Conservation (phyloP, 2,113 vertebrate species). For the Pantherophis guttatus region DNA sequence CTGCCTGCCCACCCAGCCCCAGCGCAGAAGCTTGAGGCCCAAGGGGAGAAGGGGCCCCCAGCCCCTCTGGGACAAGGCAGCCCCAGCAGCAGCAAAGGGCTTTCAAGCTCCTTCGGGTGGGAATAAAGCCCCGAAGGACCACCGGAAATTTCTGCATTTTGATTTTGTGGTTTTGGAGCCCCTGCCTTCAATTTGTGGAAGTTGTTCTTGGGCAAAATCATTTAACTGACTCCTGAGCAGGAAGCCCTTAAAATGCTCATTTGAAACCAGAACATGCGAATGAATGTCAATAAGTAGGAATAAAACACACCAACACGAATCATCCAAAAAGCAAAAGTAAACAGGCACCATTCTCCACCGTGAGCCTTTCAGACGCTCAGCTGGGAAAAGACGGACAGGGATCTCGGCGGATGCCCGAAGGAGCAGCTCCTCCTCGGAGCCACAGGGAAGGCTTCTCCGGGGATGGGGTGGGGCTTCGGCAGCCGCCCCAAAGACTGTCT, state of each 20-base stretch:
- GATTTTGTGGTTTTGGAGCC: neutral
- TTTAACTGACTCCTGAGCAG: conserved; percentile 25
- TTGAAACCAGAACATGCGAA: neutral
- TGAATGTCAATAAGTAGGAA: neutral
- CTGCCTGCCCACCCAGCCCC: conserved; percentile 37
- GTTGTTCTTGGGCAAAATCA: neutral
- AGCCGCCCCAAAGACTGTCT: neutral
- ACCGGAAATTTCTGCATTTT: conserved; percentile 31
- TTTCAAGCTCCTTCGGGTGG: too few relatives aligned
- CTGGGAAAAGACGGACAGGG: conserved; percentile 32
- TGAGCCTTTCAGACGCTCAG: conserved; percentile 31
- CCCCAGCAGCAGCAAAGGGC: too few relatives aligned
- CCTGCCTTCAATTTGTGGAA: neutral
- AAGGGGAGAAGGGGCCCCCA: accelerated
- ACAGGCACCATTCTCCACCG: neutral
- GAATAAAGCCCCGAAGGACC: neutral
- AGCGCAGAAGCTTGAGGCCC: neutral
- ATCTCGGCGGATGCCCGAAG: conserved; percentile 16
- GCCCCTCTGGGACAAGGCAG: neutral
- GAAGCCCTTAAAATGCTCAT: conserved; percentile 8
- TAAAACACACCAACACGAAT: neutral
- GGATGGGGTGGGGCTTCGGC: neutral
- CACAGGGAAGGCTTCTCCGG: neutral
- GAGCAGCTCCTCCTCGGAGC: neutral
- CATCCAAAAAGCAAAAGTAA: neutral